phyloP scores from a whole-genome alignment of 2,113 vertebrate genomes.

The Amazona vittata region DNA sequence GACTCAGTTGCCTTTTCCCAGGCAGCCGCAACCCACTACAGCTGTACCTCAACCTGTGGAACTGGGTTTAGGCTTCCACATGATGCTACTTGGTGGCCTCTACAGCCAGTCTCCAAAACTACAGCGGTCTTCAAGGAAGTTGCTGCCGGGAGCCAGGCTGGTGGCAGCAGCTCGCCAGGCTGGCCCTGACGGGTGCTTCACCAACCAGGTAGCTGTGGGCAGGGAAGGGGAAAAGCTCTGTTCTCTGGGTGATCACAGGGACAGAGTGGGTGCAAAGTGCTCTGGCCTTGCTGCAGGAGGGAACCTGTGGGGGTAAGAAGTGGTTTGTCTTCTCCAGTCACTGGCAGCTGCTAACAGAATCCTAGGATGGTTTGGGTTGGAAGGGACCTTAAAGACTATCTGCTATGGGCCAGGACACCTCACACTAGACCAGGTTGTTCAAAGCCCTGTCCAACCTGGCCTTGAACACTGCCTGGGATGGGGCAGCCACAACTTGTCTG shows the following conservation, averaged over 20 bases:
- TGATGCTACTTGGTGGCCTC: not conserved
- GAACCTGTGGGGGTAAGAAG: not conserved
- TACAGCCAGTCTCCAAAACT: not conserved
- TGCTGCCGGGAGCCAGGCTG: not conserved
- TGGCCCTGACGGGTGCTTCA: not conserved
- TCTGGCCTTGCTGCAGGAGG: not conserved
- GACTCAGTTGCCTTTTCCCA: not conserved
- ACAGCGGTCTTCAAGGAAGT: rapidly evolving
- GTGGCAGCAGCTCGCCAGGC: not conserved
- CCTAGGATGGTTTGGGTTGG: not conserved
- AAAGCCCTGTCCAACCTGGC: not conserved
- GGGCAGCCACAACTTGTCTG: not conserved
- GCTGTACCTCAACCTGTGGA: not conserved
- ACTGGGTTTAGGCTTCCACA: not conserved
- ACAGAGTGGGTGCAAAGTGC: not conserved
- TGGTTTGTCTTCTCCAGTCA: not conserved
- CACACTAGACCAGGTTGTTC: not conserved
- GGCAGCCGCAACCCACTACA: not conserved
- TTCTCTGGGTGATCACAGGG: rapidly evolving
- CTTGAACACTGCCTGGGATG: not conserved
- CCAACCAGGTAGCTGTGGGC: rapidly evolving
- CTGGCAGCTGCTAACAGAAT: not conserved
- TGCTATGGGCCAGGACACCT: not conserved
- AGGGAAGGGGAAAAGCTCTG: not conserved
- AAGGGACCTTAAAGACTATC: not conserved